Evolutionary conservation across 2,797 vertebrate genomes (phyloP).

Genomic region (Moxostoma hubbsi): DNA sequence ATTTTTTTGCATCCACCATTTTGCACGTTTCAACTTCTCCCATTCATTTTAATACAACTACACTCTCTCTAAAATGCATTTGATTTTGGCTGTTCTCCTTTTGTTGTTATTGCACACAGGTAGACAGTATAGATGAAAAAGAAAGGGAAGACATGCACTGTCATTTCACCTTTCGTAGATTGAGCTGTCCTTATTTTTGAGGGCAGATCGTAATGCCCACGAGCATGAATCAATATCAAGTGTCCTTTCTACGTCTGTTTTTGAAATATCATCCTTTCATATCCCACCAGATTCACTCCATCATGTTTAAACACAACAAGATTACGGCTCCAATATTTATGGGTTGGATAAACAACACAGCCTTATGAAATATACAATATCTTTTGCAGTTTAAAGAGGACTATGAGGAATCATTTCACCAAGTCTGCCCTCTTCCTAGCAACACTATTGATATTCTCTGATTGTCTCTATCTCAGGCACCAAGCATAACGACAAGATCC

Average conservation of each 20-base stretch:
- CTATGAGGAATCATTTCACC: conserved; percentile 15
- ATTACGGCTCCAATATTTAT: conserved; percentile 32
- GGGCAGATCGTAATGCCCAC: conserved; percentile 15
- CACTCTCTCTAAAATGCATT: not conserved
- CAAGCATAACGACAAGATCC: conserved; percentile 68
- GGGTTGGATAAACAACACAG: not conserved
- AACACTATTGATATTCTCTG: conserved; percentile 70
- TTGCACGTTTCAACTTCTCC: too few species aligned
- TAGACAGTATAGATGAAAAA: not conserved
- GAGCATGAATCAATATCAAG: conserved; percentile 38
- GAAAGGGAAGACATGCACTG: conserved; percentile 17
- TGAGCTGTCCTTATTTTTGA: conserved; percentile 39
- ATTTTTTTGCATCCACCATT: too few species aligned
- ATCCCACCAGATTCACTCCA: conserved; percentile 9
- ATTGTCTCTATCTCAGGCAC: conserved; percentile 50
- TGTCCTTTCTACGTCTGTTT: conserved; percentile 17
- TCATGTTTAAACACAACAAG: conserved; percentile 21
- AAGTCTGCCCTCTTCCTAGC: conserved; percentile 34
- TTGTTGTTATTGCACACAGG: not conserved
- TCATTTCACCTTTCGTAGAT: conserved; percentile 31
- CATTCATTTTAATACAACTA: too few species aligned
- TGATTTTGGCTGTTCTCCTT: conserved; percentile 3
- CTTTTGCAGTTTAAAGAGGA: not conserved
- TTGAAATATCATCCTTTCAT: conserved; percentile 25
- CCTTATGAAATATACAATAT: conserved; percentile 14